Conservation (phyloP, 2,888 invertebrate genomes). For the Drosophila siamana region DNA sequence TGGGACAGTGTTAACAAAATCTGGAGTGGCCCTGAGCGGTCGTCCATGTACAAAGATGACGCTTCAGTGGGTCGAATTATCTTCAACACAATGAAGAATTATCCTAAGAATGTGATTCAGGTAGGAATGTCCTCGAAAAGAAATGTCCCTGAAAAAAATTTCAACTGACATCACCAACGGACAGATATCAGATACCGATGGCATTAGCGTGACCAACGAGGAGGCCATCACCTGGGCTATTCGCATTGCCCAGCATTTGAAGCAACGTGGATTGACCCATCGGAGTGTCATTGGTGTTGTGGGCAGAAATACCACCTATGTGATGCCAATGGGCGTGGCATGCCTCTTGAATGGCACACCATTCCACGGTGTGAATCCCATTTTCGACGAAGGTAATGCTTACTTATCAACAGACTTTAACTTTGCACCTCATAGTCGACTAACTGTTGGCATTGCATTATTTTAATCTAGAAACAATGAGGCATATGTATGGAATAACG, state of each 20-base stretch:
- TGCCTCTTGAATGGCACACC: conserved; percentile 63
- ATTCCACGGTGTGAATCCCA: conserved; percentile 67
- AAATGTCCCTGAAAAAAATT: neutral
- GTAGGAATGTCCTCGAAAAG: conserved; percentile 17
- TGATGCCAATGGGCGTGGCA: conserved; percentile 65
- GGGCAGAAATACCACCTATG: conserved; percentile 59
- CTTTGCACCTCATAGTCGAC: neutral
- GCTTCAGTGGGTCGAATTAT: conserved; percentile 41
- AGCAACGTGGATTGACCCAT: conserved; percentile 54
- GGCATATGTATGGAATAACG: conserved; percentile 51
- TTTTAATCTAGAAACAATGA: conserved; percentile 40
- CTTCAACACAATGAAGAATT: conserved; percentile 45
- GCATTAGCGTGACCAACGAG: conserved; percentile 51
- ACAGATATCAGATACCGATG: conserved; percentile 67
- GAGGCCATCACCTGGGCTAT: conserved; percentile 60
- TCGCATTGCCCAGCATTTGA: conserved; percentile 64
- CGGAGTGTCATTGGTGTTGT: conserved; percentile 70
- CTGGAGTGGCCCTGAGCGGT: conserved; percentile 36
- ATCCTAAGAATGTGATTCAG: conserved; percentile 51
- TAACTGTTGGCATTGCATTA: neutral
- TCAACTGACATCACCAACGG: no score
- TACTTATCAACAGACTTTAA: neutral
- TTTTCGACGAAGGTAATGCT: conserved; percentile 57
- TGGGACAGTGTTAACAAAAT: conserved; percentile 27
- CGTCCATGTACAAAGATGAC: conserved; percentile 33